Percentiles rank a stretch among this genome's conserved stretches.
These are phyloP conservation scores for Danio aesculapii DNA, from an alignment of 2,797 vertebrate species.

Conservation along the genomic window DNA sequence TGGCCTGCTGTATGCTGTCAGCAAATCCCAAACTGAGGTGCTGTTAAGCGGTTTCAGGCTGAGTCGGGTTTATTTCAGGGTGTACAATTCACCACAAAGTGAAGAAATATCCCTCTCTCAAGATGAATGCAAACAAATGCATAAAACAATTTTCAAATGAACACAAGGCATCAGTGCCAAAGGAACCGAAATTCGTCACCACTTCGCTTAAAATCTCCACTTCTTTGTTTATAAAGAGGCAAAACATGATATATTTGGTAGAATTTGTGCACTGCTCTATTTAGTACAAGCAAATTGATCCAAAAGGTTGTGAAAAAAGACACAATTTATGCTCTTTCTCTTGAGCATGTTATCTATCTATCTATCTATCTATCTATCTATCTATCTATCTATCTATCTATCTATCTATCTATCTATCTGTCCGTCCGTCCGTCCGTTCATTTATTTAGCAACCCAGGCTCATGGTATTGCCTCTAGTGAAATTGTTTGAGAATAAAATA, in stretches of 20 bases:
- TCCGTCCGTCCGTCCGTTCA: too few relatives aligned
- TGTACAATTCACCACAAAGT: slow-evolving; percentile 43
- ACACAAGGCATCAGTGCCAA: slow-evolving; percentile 9
- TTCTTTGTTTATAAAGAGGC: neutral
- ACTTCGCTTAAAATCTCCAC: neutral
- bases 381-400: too few relatives aligned
- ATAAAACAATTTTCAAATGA: slow-evolving; percentile 28
- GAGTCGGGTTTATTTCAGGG: slow-evolving; percentile 43
- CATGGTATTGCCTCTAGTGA: too few relatives aligned
- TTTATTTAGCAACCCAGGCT: too few relatives aligned
- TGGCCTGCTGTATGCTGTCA: slow-evolving; percentile 37
- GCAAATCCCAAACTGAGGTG: slow-evolving; percentile 45
- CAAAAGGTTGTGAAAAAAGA: too few relatives aligned
- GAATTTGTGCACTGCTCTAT: neutral
- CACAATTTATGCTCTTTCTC: too few relatives aligned
- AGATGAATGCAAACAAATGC: slow-evolving; percentile 32
- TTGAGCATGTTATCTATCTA: too few relatives aligned
- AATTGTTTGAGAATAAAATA: too few relatives aligned
- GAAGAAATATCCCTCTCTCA: slow-evolving; percentile 43
- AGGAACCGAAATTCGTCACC: neutral
- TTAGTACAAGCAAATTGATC: neutral
- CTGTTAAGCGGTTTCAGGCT: slow-evolving; percentile 45
- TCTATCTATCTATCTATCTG: too few relatives aligned
- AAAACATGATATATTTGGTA: neutral
- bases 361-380: too few relatives aligned